These are phyloP conservation scores for Drosophila parvula DNA, from an alignment of 1,140 invertebrate genomes.

Conservation along the genomic window DNA sequence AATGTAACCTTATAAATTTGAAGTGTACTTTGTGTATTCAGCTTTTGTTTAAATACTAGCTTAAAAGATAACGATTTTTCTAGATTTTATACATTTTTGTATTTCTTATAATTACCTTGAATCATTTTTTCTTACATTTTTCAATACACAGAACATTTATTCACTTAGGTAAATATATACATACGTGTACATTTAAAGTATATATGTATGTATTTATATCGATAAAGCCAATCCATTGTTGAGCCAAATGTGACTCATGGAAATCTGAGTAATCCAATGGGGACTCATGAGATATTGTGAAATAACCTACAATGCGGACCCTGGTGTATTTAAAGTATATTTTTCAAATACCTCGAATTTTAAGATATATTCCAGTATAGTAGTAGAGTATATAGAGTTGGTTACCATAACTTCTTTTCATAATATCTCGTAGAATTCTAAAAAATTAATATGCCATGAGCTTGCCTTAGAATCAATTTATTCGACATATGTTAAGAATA, in stretches of 20 bases:
- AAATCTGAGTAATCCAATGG: constrained; percentile 1
- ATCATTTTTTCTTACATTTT: background rate
- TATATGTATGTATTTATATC: constrained; percentile 11
- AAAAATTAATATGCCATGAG: background rate
- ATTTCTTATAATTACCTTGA: background rate
- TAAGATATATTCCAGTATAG: background rate
- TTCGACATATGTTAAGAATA: too few relatives aligned
- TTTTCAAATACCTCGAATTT: background rate
- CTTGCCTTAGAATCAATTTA: background rate
- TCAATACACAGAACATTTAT: background rate
- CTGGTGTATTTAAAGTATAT: background rate
- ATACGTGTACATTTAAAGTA: background rate
- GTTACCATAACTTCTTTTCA: too few relatives aligned
- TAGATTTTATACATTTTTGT: too few relatives aligned
- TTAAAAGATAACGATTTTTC: too few relatives aligned
- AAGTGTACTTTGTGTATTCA: too few relatives aligned
- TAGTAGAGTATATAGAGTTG: background rate
- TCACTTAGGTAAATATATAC: background rate
- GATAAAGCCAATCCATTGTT: constrained; percentile 30
- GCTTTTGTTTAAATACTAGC: too few relatives aligned
- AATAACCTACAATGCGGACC: background rate
- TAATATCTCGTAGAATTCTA: background rate
- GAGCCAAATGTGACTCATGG: constrained; percentile 6
- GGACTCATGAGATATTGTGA: constrained; percentile 32
- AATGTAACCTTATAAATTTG: too few relatives aligned